phyloP scores from a whole-genome alignment of 2,113 vertebrate species.

The Heterochromis multidens region DNA sequence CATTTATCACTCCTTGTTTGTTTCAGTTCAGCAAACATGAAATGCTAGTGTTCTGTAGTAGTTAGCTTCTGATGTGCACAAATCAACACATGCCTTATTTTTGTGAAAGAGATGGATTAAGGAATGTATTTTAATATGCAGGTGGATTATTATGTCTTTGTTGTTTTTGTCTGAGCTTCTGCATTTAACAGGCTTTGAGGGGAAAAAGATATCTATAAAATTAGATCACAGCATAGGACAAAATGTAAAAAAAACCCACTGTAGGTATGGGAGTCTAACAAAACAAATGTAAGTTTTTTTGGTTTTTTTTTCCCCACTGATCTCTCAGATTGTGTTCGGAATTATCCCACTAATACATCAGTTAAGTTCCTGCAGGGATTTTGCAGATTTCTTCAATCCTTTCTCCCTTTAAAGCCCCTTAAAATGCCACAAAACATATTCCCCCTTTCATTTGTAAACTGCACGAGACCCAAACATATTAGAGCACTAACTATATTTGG shows the following conservation, averaged over 20 bases:
- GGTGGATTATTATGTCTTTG: not conserved
- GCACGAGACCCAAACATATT: not conserved
- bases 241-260: not conserved
- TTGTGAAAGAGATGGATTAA: not conserved
- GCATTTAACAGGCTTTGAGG: not conserved
- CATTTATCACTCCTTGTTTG: not conserved
- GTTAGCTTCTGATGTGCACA: not conserved
- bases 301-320: not conserved
- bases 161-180: not conserved
- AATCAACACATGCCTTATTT: not conserved
- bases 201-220: not conserved
- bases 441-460: conserved; percentile 11
- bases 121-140: not conserved
- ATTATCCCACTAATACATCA: conserved; percentile 32
- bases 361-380: conserved; percentile 40
- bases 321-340: conserved; percentile 11
- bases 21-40: not conserved
- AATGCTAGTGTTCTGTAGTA: not conserved
- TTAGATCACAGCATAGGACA: not conserved
- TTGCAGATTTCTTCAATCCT: not conserved
- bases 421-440: conserved; percentile 28
- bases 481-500: not conserved
- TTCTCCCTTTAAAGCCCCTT: conserved; percentile 47
- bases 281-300: not conserved
- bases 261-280: not conserved